Conservation (phyloP, 1,140 invertebrate species). For the Chymomyza costata region DNA sequence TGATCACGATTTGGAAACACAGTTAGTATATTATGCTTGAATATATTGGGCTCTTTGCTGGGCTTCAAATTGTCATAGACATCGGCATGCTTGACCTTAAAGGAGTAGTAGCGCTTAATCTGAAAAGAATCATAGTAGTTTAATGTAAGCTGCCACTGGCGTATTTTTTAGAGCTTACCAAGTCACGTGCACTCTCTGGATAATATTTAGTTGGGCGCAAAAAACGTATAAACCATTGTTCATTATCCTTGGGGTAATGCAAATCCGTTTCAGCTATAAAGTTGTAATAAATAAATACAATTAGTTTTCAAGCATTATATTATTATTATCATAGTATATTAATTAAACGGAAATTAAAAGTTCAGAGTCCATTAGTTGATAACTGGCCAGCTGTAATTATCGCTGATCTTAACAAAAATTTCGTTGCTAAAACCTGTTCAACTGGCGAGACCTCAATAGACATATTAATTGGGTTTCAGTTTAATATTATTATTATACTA, state of each 20-base stretch:
- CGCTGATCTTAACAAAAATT: no score
- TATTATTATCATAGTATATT: no score
- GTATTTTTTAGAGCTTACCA: conserved; percentile 77
- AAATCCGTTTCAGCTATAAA: conserved; percentile 83
- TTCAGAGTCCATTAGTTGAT: no score
- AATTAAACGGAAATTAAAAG: no score
- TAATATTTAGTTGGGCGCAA: conserved; percentile 88
- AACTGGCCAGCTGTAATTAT: no score
- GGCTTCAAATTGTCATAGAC: conserved; percentile 83
- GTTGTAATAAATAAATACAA: conserved; percentile 48
- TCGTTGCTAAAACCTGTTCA: no score
- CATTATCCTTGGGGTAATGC: conserved; percentile 81
- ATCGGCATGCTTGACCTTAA: conserved; percentile 85
- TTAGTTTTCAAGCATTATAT: no score
- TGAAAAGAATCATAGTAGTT: conserved; percentile 51
- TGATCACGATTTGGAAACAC: conserved; percentile 87
- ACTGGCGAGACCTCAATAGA: no score
- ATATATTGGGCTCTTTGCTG: conserved; percentile 84
- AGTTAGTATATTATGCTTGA: conserved; percentile 85
- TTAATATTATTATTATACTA: no score
- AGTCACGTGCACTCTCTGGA: conserved; percentile 83
- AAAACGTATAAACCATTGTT: conserved; percentile 84
- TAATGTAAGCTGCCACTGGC: not conserved
- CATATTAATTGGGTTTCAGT: no score
- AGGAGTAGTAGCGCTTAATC: conserved; percentile 87